Evolutionary conservation across 2,113 vertebrate genomes (phyloP).

Genomic region (Campylomormyrus numenius): DNA sequence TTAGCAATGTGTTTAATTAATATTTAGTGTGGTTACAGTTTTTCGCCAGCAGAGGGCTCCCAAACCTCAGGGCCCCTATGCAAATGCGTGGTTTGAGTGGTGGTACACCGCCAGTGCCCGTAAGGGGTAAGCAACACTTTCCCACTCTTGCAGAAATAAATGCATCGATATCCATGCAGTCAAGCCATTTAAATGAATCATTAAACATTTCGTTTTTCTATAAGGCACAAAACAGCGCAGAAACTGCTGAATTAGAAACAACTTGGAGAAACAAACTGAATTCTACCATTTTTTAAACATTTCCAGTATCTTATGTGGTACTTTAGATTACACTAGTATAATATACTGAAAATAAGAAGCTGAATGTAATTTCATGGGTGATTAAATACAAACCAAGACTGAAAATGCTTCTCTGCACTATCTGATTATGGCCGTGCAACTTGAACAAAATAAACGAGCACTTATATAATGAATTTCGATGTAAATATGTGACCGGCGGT

Average conservation of each 20-base stretch:
- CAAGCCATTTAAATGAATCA: background rate
- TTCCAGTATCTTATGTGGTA: background rate
- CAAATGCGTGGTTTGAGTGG: background rate
- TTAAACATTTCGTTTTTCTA: background rate
- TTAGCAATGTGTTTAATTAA: background rate
- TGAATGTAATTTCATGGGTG: background rate
- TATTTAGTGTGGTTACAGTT: background rate
- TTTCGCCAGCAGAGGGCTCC: background rate
- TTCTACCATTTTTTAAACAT: background rate
- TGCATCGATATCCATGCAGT: background rate
- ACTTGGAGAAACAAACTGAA: background rate
- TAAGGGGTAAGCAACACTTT: background rate
- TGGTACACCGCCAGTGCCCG: background rate
- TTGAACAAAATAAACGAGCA: background rate
- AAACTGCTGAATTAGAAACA: background rate
- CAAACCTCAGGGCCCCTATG: background rate
- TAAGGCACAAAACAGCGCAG: background rate
- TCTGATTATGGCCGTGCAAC: background rate
- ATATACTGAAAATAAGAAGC: background rate
- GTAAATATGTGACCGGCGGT: background rate
- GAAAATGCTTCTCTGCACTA: background rate
- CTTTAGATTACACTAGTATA: background rate
- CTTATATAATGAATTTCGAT: background rate
- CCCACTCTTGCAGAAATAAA: background rate
- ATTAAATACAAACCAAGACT: background rate